Base-by-base conservation (phyloP, 2,113 vertebrate species). In the Chlorodrepanis virens region DNA sequence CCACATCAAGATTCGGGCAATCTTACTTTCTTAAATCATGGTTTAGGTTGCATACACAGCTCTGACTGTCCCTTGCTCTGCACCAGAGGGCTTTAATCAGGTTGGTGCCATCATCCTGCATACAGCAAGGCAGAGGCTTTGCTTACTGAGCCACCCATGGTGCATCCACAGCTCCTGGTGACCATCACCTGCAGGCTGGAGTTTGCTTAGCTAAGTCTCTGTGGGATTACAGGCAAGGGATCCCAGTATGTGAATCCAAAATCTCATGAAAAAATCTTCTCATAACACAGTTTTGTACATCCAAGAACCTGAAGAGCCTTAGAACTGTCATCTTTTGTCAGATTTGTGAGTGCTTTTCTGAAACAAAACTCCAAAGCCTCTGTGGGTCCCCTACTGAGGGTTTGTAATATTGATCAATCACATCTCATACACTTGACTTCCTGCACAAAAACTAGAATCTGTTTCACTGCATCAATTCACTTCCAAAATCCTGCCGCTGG, bases 401-500 rank as follows among this genome's bases (percentile, higher is more conserved):
- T 64, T 57, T 35, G 4, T 19, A 69, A 28, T 31, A 49, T 71
- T 33, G 77, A 68, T 89, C 77, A 78, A 64, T 54, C 80, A 47
- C 44, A 70, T 42, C 84, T 57, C 33, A 74, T 40, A 72, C 19
- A 35, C 31, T 17, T 63, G 45, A 40, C 28, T 54, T 76, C 59
- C 70, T 63, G 50, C 35, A 50, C 1, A 13, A 61, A 74, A 91
- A 44, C 45, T 16, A 31, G 37, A 65, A 75, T 24, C 2, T 0
- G 40, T 70, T 83, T 78, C 56, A 54, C 31, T 56, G 27, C 68
- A 29, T 14, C 6, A 9, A 54, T 61, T 82, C 61, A 9, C 75
- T 80, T 79, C 87, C 92, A 90, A 61, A 85, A 69, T 39, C 50
- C 59, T 91, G 59, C 90, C 86, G 21, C 79, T 74, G 82, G 39